Percentiles rank a stretch among this genome's conserved stretches.
Conservation (phyloP, 2,888 invertebrate species). For the Stomorhina lunata region DNA sequence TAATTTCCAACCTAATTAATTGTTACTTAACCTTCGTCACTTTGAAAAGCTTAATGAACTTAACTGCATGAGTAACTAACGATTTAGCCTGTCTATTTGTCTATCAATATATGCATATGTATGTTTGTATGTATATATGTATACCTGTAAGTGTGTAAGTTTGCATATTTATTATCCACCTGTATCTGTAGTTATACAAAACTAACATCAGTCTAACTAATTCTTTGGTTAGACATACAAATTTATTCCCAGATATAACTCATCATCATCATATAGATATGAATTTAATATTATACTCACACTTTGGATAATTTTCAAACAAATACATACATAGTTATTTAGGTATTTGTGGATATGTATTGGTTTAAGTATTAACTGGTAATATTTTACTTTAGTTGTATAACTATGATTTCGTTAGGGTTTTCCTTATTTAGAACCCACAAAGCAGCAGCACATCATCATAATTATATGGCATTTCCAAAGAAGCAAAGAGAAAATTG, state of each 20-base stretch:
- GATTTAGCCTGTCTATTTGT: neutral
- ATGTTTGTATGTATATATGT: no score
- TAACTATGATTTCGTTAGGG: constrained; percentile 39
- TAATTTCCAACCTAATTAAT: no score
- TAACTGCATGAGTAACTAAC: neutral
- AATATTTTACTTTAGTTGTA: neutral
- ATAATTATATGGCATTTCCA: no score
- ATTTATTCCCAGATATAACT: no score
- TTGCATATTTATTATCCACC: constrained; percentile 46
- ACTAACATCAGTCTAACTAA: constrained; percentile 62
- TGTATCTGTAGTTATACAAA: constrained; percentile 57
- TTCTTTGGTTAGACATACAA: constrained; percentile 38
- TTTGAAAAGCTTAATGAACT: neutral
- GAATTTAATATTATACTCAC: neutral
- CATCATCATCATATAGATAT: neutral
- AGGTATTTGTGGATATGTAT: neutral
- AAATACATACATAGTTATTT: neutral
- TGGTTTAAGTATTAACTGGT: neutral
- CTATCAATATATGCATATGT: neutral
- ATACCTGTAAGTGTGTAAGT: neutral
- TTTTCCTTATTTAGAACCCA: constrained; percentile 15
- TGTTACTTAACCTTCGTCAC: neutral
- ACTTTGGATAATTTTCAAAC: neutral
- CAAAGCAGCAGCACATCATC: constrained; percentile 16
- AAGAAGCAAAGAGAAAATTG: constrained; percentile 5